Percentiles rank a stretch among this genome's conserved stretches.
Evolutionary conservation across 2,113 vertebrate genomes (phyloP).

Genomic region (Alaudala cheleensis): DNA sequence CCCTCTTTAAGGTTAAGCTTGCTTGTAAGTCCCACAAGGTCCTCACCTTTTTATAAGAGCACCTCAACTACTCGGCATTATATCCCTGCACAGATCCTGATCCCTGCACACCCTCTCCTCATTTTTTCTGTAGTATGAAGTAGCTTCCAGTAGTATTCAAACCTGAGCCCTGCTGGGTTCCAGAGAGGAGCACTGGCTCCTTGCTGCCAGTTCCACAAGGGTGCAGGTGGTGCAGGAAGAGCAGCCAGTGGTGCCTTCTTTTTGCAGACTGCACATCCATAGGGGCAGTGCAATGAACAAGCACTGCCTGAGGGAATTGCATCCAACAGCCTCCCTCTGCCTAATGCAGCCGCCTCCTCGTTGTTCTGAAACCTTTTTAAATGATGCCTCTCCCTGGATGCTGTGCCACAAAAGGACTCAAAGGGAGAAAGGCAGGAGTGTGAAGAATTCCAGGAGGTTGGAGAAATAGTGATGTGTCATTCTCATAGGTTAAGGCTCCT

Average conservation of each 20-base stretch:
- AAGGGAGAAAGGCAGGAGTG: not conserved
- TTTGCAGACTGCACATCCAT: fast-evolving
- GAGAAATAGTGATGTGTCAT: not conserved
- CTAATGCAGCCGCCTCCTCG: not conserved
- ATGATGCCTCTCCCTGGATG: not conserved
- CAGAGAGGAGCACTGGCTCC: not conserved
- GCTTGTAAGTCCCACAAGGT: not conserved
- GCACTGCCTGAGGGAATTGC: not conserved
- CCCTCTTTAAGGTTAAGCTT: not conserved
- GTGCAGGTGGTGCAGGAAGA: not conserved
- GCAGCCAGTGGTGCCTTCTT: not conserved
- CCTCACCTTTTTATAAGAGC: not conserved
- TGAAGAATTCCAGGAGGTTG: not conserved
- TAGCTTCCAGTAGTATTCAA: not conserved
- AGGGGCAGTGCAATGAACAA: not conserved
- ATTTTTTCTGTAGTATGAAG: not conserved
- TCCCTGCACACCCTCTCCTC: not conserved
- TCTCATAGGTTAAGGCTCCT: not conserved
- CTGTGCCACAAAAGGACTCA: not conserved
- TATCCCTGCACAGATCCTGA: not conserved
- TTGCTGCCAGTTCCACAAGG: fast-evolving
- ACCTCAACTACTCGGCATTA: not conserved
- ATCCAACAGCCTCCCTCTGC: not conserved
- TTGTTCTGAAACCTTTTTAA: not conserved
- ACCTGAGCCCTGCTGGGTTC: not conserved